Base-by-base conservation (phyloP, 2,113 vertebrate genomes). In the Dasyprocta punctata region DNA sequence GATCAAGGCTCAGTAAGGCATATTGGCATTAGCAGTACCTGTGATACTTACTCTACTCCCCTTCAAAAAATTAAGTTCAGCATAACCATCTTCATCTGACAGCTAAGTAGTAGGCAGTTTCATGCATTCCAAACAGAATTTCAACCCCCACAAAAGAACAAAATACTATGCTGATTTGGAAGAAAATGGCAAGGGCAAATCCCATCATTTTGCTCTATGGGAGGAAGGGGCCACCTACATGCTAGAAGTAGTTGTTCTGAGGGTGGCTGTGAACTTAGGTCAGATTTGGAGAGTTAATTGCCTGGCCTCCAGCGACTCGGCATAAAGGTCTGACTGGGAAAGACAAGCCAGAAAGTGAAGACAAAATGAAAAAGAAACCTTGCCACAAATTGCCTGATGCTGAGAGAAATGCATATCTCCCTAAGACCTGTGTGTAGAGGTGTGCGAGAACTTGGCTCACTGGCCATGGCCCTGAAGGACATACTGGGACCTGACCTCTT, bases 111-210 rank as follows among this genome's bases (percentile, higher is more conserved):
- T 47, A 92, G 69, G 49, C 24, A 77, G 38, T 78, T 95, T 95
- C 47, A 90, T 16, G 36, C 38, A 85, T 83, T 83, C 41, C 65
- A 41, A 96, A 95, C 44, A 63, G 47, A 87, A 96, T 73, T 90
- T 92, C 90, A 88, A 54, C 30, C 16, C 38, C 33, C 13, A 82
- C 52, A 88, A 78, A 38, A 90, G 85, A 96, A 95, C 20, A 52
- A 83, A 82, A 94, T 80, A 81, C 82, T 63, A 63, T 90, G 84
- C 90, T 67, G 24, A 84, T 88, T 92, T 89, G 84, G 41, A 96
- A 94, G 63, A 60, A 88, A 81, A 82, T 0, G n/a, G 26, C 61
- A 83, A 60, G 20, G 58, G 60, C 41, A 93, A 94, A 82, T 16
- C 2, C 30, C 22, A 71, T 26, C 19, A 92, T 71, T 63, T 65